Evolutionary conservation across 1,140 invertebrate species (phyloP), one percentile per base, ranked within the genome.

Genomic region (Stegodyphus mimosarum): DNA sequence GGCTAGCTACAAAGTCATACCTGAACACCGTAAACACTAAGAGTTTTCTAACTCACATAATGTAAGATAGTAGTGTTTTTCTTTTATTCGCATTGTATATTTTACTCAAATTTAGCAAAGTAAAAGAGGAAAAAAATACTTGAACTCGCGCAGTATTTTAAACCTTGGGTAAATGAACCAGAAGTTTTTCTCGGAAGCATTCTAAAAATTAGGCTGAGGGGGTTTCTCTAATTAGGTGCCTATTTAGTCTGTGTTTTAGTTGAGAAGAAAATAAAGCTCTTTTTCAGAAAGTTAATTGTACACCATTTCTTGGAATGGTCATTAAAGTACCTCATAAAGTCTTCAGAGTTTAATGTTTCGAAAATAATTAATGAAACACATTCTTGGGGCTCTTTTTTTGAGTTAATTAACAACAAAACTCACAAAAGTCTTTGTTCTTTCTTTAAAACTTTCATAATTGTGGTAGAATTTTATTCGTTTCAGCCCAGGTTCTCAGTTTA

Each of bases 351-450:
- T 75, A 84, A 84, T 84, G 81, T 76, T 84, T 75, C 33, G 81
- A 75, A 72, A 75, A 84, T 84, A 84, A 84, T 84, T 75, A 84
- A 84, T 76, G 81, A 84, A 84, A 76, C 64, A 64, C 55, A 11
- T 83, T 74, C 51, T 73, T 64, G 69, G 13, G 50, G 33, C 63
- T n/a, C 74, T 81, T 81, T 81, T 51, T 72, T 67, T n/a, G 33
- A 66, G 80, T 67, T 60, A 83, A 74, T 83, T 83, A 74, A 83
- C 80, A 74, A 69, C 72, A 75, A 69, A 51, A 55, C 55, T 17
- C 17, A 64, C 53, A 83, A 83, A 83, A 83, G 55, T 63, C 81
- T 84, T 84, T 84, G 81, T 84, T 74, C 80, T 74, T 10, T 76
- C 66, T 84, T 49, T 33, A 75, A 84, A 53, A 69, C 81, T 69